Evolutionary conservation across 2,888 invertebrate genomes (phyloP).

Genomic region (Chironomus tentans): DNA sequence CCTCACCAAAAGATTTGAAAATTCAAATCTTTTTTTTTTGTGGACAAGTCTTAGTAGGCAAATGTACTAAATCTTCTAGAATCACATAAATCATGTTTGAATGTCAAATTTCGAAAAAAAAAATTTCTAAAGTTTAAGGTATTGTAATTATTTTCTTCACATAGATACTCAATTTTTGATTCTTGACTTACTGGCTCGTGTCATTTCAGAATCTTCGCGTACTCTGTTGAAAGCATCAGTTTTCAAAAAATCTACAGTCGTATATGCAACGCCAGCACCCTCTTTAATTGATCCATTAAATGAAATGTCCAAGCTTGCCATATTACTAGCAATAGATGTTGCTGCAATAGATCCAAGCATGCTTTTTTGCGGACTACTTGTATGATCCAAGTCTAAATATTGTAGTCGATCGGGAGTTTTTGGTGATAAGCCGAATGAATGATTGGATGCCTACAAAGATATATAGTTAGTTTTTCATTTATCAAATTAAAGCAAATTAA

Average conservation of each 20-base stretch:
- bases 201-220: slow-evolving; percentile 66
- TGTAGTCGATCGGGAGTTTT: slow-evolving; percentile 46
- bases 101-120: too few species aligned
- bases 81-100: too few species aligned
- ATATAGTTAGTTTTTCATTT: neutral
- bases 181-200: slow-evolving; percentile 39
- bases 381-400: slow-evolving; percentile 74
- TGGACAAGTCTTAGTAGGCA: too few species aligned
- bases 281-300: slow-evolving; percentile 1
- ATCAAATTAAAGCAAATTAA: neutral
- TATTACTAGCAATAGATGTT: slow-evolving; percentile 39
- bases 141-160: neutral
- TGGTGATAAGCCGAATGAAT: slow-evolving; percentile 21
- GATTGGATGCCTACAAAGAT: slow-evolving; percentile 4
- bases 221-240: slow-evolving; percentile 88
- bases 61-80: too few species aligned
- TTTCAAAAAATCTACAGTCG: slow-evolving; percentile 88
- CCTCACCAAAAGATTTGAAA: too few species aligned
- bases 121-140: too few species aligned
- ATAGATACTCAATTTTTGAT: slow-evolving; percentile 3
- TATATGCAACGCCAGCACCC: slow-evolving; percentile 57
- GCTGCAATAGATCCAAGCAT: slow-evolving; percentile 33
- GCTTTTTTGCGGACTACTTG: slow-evolving; percentile 32
- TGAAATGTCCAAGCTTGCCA: slow-evolving; percentile 21
- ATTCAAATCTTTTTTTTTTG: too few species aligned